Evolutionary conservation across 2,113 vertebrate species (phyloP).

Genomic region (Aspiorhynchus laticeps): DNA sequence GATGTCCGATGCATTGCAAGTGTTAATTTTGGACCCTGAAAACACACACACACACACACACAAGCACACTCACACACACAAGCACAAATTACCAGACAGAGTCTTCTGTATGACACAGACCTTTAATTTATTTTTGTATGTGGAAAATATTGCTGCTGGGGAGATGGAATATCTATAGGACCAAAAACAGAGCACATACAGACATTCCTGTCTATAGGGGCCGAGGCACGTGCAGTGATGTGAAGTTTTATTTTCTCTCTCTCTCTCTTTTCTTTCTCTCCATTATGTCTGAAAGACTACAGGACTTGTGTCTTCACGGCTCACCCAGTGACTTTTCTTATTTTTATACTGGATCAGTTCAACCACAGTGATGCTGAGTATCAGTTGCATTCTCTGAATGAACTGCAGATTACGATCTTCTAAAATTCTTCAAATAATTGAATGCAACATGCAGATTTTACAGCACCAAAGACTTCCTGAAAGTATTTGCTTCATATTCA

Average conservation of each 20-base stretch:
- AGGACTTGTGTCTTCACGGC: background rate
- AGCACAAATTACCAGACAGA: slow-evolving; percentile 31
- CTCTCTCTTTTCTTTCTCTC: background rate
- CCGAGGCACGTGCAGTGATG: slow-evolving; percentile 14
- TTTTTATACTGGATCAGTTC: background rate
- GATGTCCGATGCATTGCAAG: background rate
- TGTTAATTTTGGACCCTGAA: slow-evolving; percentile 42
- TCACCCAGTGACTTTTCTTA: background rate
- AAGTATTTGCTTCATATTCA: slow-evolving; percentile 42
- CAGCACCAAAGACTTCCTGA: slow-evolving; percentile 55
- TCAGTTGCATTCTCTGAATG: slow-evolving; percentile 1
- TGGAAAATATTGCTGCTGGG: slow-evolving; percentile 66
- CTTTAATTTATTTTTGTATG: slow-evolving; percentile 78
- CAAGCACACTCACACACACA: background rate
- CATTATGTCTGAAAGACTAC: background rate
- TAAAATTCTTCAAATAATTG: background rate
- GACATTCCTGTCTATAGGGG: slow-evolving; percentile 28
- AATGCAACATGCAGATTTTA: slow-evolving; percentile 25
- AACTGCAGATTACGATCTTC: slow-evolving; percentile 35
- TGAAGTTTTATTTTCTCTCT: slow-evolving; percentile 12
- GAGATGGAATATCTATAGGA: slow-evolving; percentile 56
- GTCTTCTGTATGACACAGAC: slow-evolving; percentile 35
- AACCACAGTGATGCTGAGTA: background rate
- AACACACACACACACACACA: background rate
- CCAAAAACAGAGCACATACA: slow-evolving; percentile 26